A percentile compares a stretch with the other conserved stretches of the same genome.
phyloP scores from a whole-genome alignment of 1,140 invertebrate genomes.

The Bathynomus jamesi region DNA sequence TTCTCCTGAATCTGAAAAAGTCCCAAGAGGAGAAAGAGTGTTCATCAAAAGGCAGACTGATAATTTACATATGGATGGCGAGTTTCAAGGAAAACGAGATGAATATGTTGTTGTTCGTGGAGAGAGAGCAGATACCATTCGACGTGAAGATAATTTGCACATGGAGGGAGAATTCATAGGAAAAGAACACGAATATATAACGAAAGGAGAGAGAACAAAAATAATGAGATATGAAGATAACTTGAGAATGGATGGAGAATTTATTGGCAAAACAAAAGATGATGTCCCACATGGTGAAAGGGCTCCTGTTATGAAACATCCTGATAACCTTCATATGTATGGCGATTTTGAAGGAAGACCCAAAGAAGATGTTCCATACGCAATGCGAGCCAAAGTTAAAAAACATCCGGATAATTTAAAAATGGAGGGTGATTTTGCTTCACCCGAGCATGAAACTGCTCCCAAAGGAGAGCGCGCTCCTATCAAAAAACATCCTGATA shows the following conservation, averaged over 20 bases:
- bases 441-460: not conserved
- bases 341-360: conserved; percentile 38
- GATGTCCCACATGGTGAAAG: conserved; percentile 22
- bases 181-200: conserved; percentile 32
- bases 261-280: conserved; percentile 44
- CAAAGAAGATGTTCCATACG: conserved; percentile 10
- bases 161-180: conserved; percentile 9
- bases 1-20: not conserved
- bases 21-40: conserved; percentile 12
- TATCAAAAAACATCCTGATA: conserved; percentile 48
- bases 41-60: conserved; percentile 47
- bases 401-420: conserved; percentile 28
- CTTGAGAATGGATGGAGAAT: conserved; percentile 56
- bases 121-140: conserved; percentile 14
- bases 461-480: conserved; percentile 19
- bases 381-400: conserved; percentile 20
- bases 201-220: conserved; percentile 27
- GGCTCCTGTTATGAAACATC: conserved; percentile 22
- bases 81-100: conserved; percentile 41
- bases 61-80: conserved; percentile 51
- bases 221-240: conserved; percentile 47
- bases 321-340: conserved; percentile 34
- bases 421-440: conserved; percentile 4
- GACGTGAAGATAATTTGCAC: conserved; percentile 12
- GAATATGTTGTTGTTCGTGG: conserved; percentile 20